Evolutionary conservation across 1,140 invertebrate species (phyloP), one percentile per base, ranked within the genome.

Genomic region (Samia ricini): DNA sequence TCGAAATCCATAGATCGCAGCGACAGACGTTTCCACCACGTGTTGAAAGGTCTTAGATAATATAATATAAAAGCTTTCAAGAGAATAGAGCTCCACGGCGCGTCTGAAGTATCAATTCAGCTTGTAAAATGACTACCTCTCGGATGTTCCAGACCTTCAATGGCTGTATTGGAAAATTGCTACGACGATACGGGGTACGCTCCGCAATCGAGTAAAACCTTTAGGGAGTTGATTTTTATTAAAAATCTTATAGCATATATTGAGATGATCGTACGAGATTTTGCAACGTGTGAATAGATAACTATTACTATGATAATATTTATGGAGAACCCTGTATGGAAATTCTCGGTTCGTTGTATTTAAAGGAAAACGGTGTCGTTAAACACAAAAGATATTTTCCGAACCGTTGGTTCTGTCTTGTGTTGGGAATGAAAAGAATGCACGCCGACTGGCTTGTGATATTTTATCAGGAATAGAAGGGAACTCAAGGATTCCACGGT

Each of bases 1-100:
- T 83, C 74, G 78, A 75, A 86, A 88, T 85, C 84, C 79, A 88
- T 85, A 82, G 82, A 84, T 83, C 81, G 80, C 70, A 60, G 71
- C 79, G 78, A 83, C 81, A 88, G 87, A 88, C 87, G 83, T 72
- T 88, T 66, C 71, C 76, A 76, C 83, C 83, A 87, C 85, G 85
- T 87, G 85, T 86, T 87, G 87, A 88, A 85, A 89, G 87, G 85
- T 89, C 81, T 85, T 84, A 85, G 81, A 89, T 89, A 89, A 89
- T 89, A 88, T 89, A 89, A 89, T 89, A 88, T 88, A 89, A 88
- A 89, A 89, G 84, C 87, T 89, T 89, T 89, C 85, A 88, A 88
- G 83, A 88, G 85, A 89, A 87, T 87, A 84, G 83, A 81, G 82
- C 76, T 83, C 77, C 78, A 85, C 76, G 71, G 79, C 74, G 76